A percentile compares a stretch with the other conserved stretches of the same genome.
Evolutionary conservation across 2,797 vertebrate species (phyloP).

Genomic region (Acrossocheilus wenchowensis): DNA sequence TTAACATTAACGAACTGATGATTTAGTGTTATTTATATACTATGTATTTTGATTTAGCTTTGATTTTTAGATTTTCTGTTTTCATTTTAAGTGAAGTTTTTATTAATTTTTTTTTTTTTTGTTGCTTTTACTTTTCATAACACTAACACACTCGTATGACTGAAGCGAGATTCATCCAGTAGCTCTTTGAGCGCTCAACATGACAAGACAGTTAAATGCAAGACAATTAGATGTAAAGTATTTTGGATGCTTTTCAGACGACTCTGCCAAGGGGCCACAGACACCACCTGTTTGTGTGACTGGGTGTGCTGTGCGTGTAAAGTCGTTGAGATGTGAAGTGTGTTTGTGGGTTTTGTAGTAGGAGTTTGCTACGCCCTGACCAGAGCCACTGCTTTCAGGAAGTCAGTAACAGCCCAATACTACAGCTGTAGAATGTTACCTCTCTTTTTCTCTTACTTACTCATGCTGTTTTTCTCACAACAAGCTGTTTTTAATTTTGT

Average conservation of each 20-base stretch:
- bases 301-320: neutral
- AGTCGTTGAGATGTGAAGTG: conserved; percentile 28
- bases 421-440: conserved; percentile 70
- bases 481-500: conserved; percentile 12
- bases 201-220: neutral
- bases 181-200: neutral
- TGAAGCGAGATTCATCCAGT: neutral
- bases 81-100: neutral
- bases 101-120: neutral
- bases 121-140: neutral
- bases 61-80: neutral
- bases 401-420: conserved; percentile 52
- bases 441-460: conserved; percentile 30
- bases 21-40: neutral
- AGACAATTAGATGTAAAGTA: neutral
- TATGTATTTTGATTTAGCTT: neutral
- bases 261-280: neutral
- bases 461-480: conserved; percentile 4
- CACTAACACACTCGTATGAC: neutral
- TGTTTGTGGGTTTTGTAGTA: conserved; percentile 36
- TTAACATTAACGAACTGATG: neutral
- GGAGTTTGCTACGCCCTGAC: conserved; percentile 23
- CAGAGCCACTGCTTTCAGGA: conserved; percentile 40
- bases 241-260: neutral
- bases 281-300: neutral